phyloP scores from a whole-genome alignment of 2,888 invertebrate genomes.

The Scaptomyza polygonia region DNA sequence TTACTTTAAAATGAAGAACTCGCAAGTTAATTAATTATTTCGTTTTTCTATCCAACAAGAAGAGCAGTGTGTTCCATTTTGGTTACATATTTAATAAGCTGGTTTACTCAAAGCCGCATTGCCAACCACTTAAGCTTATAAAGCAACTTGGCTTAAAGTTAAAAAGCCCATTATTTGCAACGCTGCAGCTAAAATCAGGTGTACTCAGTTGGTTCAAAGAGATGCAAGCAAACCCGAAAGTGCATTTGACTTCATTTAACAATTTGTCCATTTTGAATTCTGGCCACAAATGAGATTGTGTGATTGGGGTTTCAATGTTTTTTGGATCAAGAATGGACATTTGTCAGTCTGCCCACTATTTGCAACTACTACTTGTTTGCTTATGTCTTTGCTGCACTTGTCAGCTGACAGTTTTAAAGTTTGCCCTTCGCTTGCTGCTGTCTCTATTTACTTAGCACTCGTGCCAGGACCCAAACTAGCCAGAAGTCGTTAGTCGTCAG shows the following conservation, averaged over 20 bases:
- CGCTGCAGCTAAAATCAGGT: neutral
- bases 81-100: no score
- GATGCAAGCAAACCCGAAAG: neutral
- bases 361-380: neutral
- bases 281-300: neutral
- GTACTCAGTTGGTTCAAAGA: no score
- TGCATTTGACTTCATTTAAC: neutral
- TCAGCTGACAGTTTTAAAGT: slow-evolving; percentile 32
- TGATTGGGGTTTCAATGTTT: neutral
- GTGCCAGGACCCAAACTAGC: slow-evolving; percentile 16
- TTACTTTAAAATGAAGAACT: no score
- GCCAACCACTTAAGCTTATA: neutral
- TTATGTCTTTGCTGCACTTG: slow-evolving; percentile 25
- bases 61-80: no score
- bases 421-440: slow-evolving; percentile 19
- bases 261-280: neutral
- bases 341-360: neutral
- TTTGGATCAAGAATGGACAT: neutral
- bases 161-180: neutral
- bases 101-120: neutral
- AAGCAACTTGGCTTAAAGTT: neutral
- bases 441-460: slow-evolving; percentile 28
- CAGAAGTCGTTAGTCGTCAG: slow-evolving; percentile 9
- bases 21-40: no score
- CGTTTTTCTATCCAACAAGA: no score